Base-by-base conservation (phyloP, 2,113 vertebrate species). In the Toxotes chatareus region DNA sequence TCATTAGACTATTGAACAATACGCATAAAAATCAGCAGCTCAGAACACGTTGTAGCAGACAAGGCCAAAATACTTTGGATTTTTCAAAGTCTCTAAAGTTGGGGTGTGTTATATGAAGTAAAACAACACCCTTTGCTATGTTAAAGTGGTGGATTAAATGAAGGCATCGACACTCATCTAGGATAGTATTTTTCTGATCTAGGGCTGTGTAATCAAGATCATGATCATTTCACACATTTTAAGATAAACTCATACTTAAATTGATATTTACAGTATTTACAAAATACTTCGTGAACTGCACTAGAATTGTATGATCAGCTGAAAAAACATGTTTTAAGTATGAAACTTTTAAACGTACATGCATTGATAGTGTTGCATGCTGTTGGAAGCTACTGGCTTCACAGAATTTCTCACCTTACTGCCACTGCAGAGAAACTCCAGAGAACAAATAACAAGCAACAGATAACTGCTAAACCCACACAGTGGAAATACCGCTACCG, bases 1-100 rank as follows among this genome's bases (percentile, higher is more conserved):
- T 74, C 47, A 85, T 87, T 79, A 74, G 56, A 83, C 85, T 76
- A 57, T 82, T 77, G 47, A 84, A 56, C 27, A 36, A n/a, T n/a
- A n/a, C n/a, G 38, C 57, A 40, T 63, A 82, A 59, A 82, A 87
- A 55, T 79, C 51, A 66, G 75, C 68, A 85, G 51, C 55, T 87
- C 36, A 11, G 62, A 42, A 61, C 34, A 47, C 47, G 36, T 67
- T 57, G 34, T 38, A 27, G 38, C 72, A 46, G 71, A 73, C 21
- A 3, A 61, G 61, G 55, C 67, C 46, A 23, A n/a, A 80, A n/a
- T 27, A 4, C n/a, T 56, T 49, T 66, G 47, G 38, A 70, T 46
- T 31, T 10, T 21, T 17, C 14, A 8, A 3, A 2, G 11, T 21
- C 17, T 10, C 40, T 59, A 12, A 40, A 19, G 32, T 16, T 60